These are phyloP conservation scores for Cygnus olor DNA, from an alignment of 2,797 vertebrate genomes.

Conservation along the genomic window DNA sequence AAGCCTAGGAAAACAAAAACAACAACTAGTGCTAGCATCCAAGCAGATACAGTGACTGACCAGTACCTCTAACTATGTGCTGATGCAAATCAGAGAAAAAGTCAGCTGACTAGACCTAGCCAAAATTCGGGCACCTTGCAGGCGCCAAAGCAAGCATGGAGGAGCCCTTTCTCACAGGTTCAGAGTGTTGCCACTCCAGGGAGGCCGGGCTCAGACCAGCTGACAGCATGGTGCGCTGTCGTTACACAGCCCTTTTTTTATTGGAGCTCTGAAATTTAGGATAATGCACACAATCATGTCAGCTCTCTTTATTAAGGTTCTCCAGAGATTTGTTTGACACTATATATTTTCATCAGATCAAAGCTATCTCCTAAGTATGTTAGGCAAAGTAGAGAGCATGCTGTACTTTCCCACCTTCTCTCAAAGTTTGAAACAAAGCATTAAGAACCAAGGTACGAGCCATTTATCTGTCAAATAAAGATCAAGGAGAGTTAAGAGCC, in stretches of 20 bases:
- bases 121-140: background rate
- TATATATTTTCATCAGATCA: constrained; percentile 4
- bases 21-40: background rate
- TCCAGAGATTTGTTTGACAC: constrained; percentile 18
- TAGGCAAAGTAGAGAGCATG: constrained; percentile 34
- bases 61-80: background rate
- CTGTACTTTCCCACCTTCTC: constrained; percentile 24
- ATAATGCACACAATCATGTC: background rate
- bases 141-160: background rate
- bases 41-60: background rate
- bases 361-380: constrained; percentile 15
- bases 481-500: constrained; percentile 76
- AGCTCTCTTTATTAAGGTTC: constrained; percentile 26
- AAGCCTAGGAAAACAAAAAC: background rate
- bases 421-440: constrained; percentile 73
- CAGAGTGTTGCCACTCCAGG: background rate
- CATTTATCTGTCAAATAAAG: constrained; percentile 77
- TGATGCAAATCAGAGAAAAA: background rate
- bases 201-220: background rate
- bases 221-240: background rate
- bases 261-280: constrained; percentile 13
- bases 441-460: constrained; percentile 64
- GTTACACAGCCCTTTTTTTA: background rate
- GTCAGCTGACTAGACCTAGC: background rate
- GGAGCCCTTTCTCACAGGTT: background rate